A percentile compares a stretch with the other conserved stretches of the same genome.
Evolutionary conservation across 2,113 vertebrate genomes (phyloP).

Genomic region (Rattus rattus): DNA sequence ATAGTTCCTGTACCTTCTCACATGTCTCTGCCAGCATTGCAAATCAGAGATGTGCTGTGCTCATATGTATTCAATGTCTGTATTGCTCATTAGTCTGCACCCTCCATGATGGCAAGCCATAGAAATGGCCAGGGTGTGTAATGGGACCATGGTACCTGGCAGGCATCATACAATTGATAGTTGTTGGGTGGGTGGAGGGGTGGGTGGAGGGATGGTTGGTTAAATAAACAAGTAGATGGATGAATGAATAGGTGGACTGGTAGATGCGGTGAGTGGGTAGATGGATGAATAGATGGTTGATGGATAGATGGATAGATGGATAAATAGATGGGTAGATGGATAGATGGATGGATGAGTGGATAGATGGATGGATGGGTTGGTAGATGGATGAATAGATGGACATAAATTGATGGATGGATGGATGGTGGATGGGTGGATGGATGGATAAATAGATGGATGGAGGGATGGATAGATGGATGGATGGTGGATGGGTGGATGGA

Average conservation of each 20-base stretch:
- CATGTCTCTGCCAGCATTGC: background rate
- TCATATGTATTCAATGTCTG: background rate
- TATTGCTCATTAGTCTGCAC: background rate
- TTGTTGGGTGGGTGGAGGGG: background rate
- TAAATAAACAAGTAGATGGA: background rate
- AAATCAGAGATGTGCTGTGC: background rate
- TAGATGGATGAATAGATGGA: background rate
- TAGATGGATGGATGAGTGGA: background rate
- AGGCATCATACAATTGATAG: background rate
- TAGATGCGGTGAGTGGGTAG: background rate
- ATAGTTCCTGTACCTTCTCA: background rate
- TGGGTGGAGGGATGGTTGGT: background rate
- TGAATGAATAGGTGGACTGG: background rate
- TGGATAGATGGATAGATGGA: background rate
- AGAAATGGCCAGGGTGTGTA: background rate
- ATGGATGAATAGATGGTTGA: background rate
- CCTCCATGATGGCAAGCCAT: background rate
- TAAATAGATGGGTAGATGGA: background rate
- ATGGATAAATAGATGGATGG: background rate
- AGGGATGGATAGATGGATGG: rapidly evolving
- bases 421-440: background rate
- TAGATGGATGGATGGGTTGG: background rate
- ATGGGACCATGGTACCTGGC: background rate
- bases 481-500: background rate
- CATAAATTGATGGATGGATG: background rate